Evolutionary conservation across 2,888 invertebrate genomes (phyloP).

Genomic region (Lymantria monacha): DNA sequence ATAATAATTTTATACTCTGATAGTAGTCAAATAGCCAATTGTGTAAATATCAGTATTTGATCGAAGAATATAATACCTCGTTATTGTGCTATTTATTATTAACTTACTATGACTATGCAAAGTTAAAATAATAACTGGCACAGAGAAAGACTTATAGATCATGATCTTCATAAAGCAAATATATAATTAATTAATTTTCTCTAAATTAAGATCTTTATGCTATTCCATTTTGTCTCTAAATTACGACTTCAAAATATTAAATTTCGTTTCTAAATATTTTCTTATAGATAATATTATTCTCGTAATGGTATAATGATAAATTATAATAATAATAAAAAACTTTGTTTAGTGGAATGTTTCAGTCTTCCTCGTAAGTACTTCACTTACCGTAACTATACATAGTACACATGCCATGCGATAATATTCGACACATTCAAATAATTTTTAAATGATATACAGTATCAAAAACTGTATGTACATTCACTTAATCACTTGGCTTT

Average conservation of each 20-base stretch:
- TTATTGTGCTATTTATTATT: neutral
- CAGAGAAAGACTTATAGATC: slow-evolving; percentile 11
- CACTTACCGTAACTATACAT: neutral
- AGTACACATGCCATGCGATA: neutral
- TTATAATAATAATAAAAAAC: neutral
- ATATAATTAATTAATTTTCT: neutral
- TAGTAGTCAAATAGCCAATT: neutral
- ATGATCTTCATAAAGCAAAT: neutral
- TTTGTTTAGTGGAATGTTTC: slow-evolving; percentile 64
- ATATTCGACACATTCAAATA: neutral
- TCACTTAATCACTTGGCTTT: slow-evolving; percentile 48
- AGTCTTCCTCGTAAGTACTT: slow-evolving; percentile 69
- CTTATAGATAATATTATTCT: neutral
- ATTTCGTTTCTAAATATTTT: too few species aligned
- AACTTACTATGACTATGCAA: slow-evolving; percentile 12
- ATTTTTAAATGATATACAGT: neutral
- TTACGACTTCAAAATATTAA: slow-evolving; percentile 10
- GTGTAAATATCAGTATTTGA: neutral
- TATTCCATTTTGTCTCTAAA: too few species aligned
- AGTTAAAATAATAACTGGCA: slow-evolving; percentile 19
- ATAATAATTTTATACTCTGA: neutral
- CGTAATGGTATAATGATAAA: neutral
- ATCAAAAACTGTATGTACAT: slow-evolving; percentile 13
- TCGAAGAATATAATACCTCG: neutral
- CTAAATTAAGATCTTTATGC: neutral